Conservation (phyloP, 2,797 vertebrate species). For the Sorex maritimensis region DNA sequence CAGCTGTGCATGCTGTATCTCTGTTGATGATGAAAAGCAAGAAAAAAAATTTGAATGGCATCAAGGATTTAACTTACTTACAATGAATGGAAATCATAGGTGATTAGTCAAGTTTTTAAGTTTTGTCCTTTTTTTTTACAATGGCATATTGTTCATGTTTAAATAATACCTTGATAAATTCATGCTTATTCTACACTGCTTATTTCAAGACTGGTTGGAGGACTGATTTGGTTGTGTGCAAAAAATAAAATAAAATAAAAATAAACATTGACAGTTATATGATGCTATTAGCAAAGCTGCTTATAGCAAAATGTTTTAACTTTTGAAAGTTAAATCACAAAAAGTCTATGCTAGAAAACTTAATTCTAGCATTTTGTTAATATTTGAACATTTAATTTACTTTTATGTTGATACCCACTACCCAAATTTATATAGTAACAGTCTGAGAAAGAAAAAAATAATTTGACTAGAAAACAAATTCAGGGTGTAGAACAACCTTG, state of each 20-base stretch:
- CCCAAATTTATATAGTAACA: constrained; percentile 32
- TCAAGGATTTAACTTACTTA: constrained; percentile 1
- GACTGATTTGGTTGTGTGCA: background rate
- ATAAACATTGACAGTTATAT: background rate
- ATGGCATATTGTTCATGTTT: background rate
- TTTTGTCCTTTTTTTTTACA: background rate
- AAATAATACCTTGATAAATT: constrained; percentile 8
- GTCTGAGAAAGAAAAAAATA: background rate
- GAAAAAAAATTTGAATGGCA: background rate
- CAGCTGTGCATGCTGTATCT: background rate
- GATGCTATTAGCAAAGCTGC: background rate
- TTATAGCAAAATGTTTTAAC: background rate
- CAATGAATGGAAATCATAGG: constrained; percentile 21
- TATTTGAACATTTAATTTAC: background rate
- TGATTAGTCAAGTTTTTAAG: background rate
- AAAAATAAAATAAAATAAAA: background rate
- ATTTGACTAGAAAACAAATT: background rate
- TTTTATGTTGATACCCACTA: background rate
- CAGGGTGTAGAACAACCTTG: background rate
- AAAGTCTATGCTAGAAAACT: background rate
- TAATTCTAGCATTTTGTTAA: background rate
- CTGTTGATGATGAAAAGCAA: constrained; percentile 46
- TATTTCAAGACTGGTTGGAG: background rate
- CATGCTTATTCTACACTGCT: background rate
- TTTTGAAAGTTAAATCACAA: constrained; percentile 35